phyloP scores from a whole-genome alignment of 2,797 vertebrate species.

The Myotis findleyi region DNA sequence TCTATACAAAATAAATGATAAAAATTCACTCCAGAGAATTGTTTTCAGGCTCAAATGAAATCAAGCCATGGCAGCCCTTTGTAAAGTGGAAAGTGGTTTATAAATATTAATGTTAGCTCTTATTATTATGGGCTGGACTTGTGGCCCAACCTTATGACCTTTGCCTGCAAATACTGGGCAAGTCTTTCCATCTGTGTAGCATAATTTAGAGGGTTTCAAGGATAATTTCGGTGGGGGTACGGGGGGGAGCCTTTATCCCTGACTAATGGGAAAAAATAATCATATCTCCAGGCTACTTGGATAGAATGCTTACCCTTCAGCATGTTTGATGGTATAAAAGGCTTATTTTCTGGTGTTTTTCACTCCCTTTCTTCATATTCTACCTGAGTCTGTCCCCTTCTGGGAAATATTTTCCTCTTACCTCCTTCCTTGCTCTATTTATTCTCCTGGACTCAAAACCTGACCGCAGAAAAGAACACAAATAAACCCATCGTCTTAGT shows the following conservation, averaged over 20 bases:
- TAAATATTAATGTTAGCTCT: not conserved
- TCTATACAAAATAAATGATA: not conserved
- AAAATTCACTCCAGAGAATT: not conserved
- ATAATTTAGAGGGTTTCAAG: not conserved
- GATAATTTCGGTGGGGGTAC: not conserved
- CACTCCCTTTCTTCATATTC: not conserved
- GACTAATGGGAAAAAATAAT: not conserved
- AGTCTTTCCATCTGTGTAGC: not conserved
- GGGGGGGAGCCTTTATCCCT: not conserved
- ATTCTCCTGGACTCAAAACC: conserved; percentile 22
- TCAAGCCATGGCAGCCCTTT: not conserved
- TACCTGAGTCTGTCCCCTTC: not conserved
- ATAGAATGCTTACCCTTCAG: not conserved
- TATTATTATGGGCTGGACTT: not conserved
- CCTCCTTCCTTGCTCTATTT: not conserved
- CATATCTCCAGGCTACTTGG: not conserved
- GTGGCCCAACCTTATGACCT: not conserved
- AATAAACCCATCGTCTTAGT: not conserved
- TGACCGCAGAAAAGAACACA: conserved; percentile 1
- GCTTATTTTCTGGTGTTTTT: not conserved
- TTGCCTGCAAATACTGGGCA: not conserved
- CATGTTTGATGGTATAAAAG: not conserved
- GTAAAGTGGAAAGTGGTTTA: not conserved
- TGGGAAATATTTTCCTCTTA: not conserved
- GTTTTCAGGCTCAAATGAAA: not conserved